phyloP scores from a whole-genome alignment of 2,797 vertebrate species.

The Labeo calbasu region DNA sequence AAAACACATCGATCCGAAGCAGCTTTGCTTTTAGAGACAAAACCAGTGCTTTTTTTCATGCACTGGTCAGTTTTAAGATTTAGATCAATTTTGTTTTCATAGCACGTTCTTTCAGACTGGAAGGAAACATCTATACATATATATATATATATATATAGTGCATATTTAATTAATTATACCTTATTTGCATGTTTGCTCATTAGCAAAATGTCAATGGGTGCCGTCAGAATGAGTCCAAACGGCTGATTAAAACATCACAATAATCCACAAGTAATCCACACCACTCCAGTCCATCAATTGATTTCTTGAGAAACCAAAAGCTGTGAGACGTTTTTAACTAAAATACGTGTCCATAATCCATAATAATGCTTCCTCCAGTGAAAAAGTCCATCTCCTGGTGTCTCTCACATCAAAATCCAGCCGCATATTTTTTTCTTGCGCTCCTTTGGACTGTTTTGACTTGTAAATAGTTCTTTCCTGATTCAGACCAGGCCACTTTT shows the following conservation, averaged over 20 bases:
- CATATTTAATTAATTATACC: neutral
- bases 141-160: too few relatives aligned
- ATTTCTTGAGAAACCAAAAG: neutral
- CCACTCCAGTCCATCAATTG: neutral
- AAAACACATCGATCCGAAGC: slow-evolving; percentile 29
- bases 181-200: neutral
- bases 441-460: neutral
- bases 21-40: too few relatives aligned
- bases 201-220: neutral
- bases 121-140: too few relatives aligned
- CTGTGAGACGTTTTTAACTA: neutral
- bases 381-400: neutral
- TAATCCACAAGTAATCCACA: neutral
- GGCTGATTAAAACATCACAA: neutral
- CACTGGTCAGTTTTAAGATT: too few relatives aligned
- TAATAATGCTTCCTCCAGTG: neutral
- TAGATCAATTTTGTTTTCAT: too few relatives aligned
- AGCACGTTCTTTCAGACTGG: too few relatives aligned
- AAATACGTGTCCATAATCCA: neutral
- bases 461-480: neutral
- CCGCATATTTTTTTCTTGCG: neutral
- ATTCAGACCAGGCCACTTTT: neutral
- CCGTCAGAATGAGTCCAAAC: neutral
- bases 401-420: neutral
- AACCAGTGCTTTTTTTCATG: too few relatives aligned